These are phyloP conservation scores for Cydia pomonella DNA, from an alignment of 1,140 invertebrate genomes.

Conservation along the genomic window DNA sequence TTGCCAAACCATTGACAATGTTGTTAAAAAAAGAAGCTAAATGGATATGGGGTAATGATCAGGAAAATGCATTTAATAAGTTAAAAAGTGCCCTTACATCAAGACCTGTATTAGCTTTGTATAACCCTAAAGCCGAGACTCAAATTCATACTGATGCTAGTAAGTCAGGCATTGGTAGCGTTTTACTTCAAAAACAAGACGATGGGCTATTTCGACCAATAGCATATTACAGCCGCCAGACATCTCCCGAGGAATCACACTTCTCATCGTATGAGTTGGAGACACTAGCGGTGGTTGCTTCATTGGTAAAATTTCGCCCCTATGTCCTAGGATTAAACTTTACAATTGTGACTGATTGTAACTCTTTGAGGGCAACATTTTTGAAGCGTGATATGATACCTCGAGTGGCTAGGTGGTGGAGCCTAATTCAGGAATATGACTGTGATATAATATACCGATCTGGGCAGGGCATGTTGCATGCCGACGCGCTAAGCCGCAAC, in stretches of 20 bases:
- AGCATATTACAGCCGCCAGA: neutral
- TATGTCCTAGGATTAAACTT: neutral
- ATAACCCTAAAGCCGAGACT: too few relatives aligned
- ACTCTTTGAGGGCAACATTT: neutral
- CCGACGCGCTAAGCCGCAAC: conserved; percentile 12
- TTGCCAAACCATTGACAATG: neutral
- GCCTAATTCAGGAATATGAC: neutral
- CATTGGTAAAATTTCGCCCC: neutral
- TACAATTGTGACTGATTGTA: neutral
- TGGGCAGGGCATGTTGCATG: neutral
- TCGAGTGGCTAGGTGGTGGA: neutral
- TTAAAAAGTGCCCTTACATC: too few relatives aligned
- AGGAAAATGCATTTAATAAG: too few relatives aligned
- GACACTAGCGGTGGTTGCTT: neutral
- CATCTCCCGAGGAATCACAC: neutral
- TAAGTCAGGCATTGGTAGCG: too few relatives aligned
- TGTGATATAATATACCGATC: neutral
- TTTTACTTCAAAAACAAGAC: too few relatives aligned
- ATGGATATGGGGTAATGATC: too few relatives aligned
- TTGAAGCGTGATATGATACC: neutral
- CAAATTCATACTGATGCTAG: too few relatives aligned
- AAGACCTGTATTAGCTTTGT: too few relatives aligned
- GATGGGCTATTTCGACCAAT: neutral
- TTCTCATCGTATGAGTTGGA: neutral
- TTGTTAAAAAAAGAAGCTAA: too few relatives aligned